Evolutionary conservation across 2,113 vertebrate genomes (phyloP), one percentile per base, ranked within the genome.

Genomic region (Garra rufa): DNA sequence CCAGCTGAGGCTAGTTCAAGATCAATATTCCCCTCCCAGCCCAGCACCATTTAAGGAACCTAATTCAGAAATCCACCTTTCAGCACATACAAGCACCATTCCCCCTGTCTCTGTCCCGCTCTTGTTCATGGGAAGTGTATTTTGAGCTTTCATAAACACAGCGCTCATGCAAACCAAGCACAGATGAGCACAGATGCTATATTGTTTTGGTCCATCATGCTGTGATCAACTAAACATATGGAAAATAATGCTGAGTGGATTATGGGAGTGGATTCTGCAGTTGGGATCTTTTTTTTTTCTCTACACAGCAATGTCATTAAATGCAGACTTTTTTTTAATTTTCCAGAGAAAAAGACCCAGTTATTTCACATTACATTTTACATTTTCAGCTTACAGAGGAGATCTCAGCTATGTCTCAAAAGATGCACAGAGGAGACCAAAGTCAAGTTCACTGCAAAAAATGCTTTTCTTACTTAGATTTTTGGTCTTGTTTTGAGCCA

Each of bases 21-120:
- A 99, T 99, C 97, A 97, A 98, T 99, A 98, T 95, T 95, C 97
- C 95, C 95, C 95, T 94, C 93, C 90, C 93, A 95, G 94, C 94
- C 93, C 87, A 90, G 93, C 94, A 95, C 95, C 97, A 98, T 98
- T 98, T 97, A 97, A 96, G 97, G 97, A 98, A 96, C 96, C 96
- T 97, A 98, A 97, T 96, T 97, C 96, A 97, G 96, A 97, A 96
- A 96, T 97, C 95, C 95, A 95, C 94, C 96, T 96, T 97, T 96
- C 96, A 96, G 95, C 95, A 91, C 94, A 93, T 94, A 95, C 77
- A 80, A 13, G 59, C 78, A 28, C 78, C 21, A 59, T 3, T 81
- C 61, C 79, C 89, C 76, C 69, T 65, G 73, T 83, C 69, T 61
- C 48, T 85, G 43, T 46, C 24, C 83, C 76, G 11, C 41, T 79